Conservation (phyloP, 92 coral and sea anemone genomes). For the Hydrozoanthus gracilis region DNA sequence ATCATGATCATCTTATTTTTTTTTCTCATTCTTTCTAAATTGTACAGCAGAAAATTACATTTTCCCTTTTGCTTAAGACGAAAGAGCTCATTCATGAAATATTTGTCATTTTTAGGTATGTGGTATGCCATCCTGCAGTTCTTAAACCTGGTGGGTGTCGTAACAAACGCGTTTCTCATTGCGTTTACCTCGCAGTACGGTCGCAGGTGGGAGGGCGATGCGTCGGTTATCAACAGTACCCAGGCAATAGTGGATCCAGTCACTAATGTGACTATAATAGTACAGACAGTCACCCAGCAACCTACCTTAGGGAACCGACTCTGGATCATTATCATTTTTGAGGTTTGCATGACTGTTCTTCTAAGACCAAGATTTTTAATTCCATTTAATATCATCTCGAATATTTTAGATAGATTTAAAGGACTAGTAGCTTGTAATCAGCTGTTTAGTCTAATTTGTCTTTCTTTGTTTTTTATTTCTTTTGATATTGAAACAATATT, state of each 20-base stretch:
- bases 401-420: no score
- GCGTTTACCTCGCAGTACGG: conserved; percentile 97
- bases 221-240: conserved; percentile 61
- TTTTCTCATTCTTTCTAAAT: not conserved
- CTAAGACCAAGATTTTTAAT: not conserved
- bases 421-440: no score
- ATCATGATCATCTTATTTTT: not conserved
- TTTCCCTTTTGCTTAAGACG: not conserved
- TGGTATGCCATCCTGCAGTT: conserved; percentile 95
- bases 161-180: conserved; percentile 91
- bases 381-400: no score
- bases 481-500: no score
- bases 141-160: conserved; percentile 94
- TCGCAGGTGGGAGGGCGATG: conserved; percentile 85
- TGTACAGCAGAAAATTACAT: not conserved
- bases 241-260: conserved; percentile 61
- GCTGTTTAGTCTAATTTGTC: no score
- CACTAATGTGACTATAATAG: conserved; percentile 73
- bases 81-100: no score
- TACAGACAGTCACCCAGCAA: conserved; percentile 68
- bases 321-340: conserved; percentile 93
- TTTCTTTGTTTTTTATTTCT: no score
- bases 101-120: conserved; percentile 67
- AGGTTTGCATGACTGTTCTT: conserved; percentile 56
- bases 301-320: conserved; percentile 67